These are phyloP conservation scores for Acanthurus leucopareius DNA, from an alignment of 2,797 vertebrate genomes.

Conservation along the genomic window DNA sequence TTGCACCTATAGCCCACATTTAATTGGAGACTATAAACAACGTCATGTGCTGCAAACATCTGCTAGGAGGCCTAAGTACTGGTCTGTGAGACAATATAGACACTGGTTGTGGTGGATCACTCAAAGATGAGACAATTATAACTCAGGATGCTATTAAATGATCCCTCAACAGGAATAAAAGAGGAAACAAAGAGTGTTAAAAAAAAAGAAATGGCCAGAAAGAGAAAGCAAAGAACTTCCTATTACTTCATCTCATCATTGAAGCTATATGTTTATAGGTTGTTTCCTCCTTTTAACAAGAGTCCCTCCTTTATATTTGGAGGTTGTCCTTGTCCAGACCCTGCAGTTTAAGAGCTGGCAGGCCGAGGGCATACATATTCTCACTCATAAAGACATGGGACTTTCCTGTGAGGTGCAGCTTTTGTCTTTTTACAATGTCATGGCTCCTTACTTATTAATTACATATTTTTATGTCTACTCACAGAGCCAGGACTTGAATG, in stretches of 20 bases:
- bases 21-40: constrained; percentile 54
- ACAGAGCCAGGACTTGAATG: constrained; percentile 28
- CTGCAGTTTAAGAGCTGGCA: constrained; percentile 61
- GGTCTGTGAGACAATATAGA: constrained; percentile 21
- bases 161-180: constrained; percentile 49
- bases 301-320: constrained; percentile 59
- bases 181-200: not conserved
- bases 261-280: constrained; percentile 52
- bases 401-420: constrained; percentile 61
- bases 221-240: constrained; percentile 25
- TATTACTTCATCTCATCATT: constrained; percentile 37
- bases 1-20: constrained; percentile 35
- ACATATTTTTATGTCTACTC: constrained; percentile 65
- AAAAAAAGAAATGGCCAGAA: constrained; percentile 43
- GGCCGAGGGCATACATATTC: constrained; percentile 49
- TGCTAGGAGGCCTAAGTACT: constrained; percentile 30
- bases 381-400: constrained; percentile 67
- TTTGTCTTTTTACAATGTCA: constrained; percentile 67
- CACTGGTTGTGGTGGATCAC: constrained; percentile 38
- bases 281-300: constrained; percentile 65
- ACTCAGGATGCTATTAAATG: constrained; percentile 44
- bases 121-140: constrained; percentile 57
- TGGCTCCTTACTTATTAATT: constrained; percentile 60
- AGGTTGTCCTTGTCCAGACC: constrained; percentile 60
- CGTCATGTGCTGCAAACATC: constrained; percentile 64